Percentiles rank a stretch among this genome's conserved stretches.
Evolutionary conservation across 2,888 invertebrate genomes (phyloP).

Genomic region (Limenitis camilla): DNA sequence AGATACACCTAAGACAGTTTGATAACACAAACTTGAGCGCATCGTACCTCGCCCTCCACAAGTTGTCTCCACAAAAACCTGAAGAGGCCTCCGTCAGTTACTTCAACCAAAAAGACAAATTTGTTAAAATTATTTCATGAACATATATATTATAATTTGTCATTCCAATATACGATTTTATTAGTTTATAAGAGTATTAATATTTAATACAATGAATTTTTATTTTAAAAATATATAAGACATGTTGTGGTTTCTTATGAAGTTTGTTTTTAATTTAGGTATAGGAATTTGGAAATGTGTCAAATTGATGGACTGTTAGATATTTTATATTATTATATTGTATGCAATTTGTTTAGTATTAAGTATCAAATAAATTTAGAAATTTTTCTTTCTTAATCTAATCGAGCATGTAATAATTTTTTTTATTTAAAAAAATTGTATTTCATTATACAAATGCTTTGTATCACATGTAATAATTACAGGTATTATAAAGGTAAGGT

Average conservation of each 20-base stretch:
- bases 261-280: not conserved
- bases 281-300: not conserved
- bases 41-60: conserved; percentile 69
- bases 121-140: conserved; percentile 56
- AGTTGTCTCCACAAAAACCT: conserved; percentile 42
- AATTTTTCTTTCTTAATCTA: too few species aligned
- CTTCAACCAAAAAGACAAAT: conserved; percentile 58
- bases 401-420: too few species aligned
- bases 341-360: too few species aligned
- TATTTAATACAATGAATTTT: not conserved
- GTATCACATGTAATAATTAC: too few species aligned
- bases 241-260: not conserved
- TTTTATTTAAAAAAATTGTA: too few species aligned
- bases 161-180: not conserved
- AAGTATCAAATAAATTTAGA: too few species aligned
- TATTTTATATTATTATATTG: too few species aligned
- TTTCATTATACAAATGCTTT: too few species aligned
- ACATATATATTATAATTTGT: not conserved
- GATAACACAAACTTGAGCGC: conserved; percentile 76
- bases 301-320: conserved; percentile 4
- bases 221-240: not conserved
- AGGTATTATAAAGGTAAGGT: too few species aligned
- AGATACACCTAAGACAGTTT: conserved; percentile 84
- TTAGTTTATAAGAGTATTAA: not conserved
- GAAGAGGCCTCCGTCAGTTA: conserved; percentile 62